Evolutionary conservation across 2,797 vertebrate species (phyloP), one percentile per base, ranked within the genome.

Genomic region (Gobionotothen gibberifrons): DNA sequence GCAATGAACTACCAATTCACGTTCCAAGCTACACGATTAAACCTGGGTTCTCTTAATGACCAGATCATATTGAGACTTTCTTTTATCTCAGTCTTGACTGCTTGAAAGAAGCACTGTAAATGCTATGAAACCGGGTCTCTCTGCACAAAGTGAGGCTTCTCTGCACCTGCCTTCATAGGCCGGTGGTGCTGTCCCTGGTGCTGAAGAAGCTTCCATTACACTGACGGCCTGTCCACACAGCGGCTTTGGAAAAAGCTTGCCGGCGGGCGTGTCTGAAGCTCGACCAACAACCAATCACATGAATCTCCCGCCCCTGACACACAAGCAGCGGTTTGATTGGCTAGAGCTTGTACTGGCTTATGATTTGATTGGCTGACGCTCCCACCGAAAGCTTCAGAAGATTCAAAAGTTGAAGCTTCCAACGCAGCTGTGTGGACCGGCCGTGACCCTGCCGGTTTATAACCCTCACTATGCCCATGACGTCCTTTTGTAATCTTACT

Each of bases 101-200:
- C 32, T 36, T 36, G 32, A 7, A 36, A 36, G 32, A 36, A 36
- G 32, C 32, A 11, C 15, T 22, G 48, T 43, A 59, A 69, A 44
- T 22, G 42, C 61, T 65, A 56, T 67, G 57, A 81, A 44, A 62
- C 57, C 15, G 17, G 26, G 58, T 49, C 53, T 55, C 49, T 69
- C 52, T 5, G 5, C 3, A 39, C 57, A 58, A 54, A 40, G 14
- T 1, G 15, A n/a, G 58, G 47, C 40, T 36, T 60, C 19, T 62
- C 11, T 29, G 53, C 66, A 64, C 68, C 67, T 60, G 43, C 53
- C 63, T 17, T 54, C 46, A 36, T 7, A 44, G 55, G 53, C 17
- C 54, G 1, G 40, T 0, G 69, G 58, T 21, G 78, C 86, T 91
- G 72, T 83, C 85, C 79, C 1, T 83, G 87, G 83, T 87, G 72